Evolutionary conservation across 2,888 invertebrate species (phyloP).

Genomic region (Hirtodrosophila confusa): DNA sequence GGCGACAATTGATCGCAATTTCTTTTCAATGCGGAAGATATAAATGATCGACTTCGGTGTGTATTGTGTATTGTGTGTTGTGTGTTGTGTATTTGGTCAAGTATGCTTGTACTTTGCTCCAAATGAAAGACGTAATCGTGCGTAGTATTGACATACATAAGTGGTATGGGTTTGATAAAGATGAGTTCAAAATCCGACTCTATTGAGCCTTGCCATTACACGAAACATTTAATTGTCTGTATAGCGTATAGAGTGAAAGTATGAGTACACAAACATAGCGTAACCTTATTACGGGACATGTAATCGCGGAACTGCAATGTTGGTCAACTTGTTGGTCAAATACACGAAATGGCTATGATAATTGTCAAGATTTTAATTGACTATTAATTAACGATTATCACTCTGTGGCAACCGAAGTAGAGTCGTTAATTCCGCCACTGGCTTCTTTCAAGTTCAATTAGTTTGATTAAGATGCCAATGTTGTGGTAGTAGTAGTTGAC

Average conservation of each 20-base stretch:
- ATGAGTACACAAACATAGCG: neutral
- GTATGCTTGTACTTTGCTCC: neutral
- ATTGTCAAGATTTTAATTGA: neutral
- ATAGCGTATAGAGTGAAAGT: slow-evolving; percentile 23
- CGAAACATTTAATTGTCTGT: slow-evolving; percentile 14
- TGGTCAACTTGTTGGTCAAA: neutral
- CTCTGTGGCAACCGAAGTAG: neutral
- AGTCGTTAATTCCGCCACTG: no score
- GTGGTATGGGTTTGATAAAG: slow-evolving; percentile 17
- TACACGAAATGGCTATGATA: neutral
- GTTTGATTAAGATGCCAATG: no score
- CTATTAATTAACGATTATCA: neutral
- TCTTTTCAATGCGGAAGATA: slow-evolving; percentile 63
- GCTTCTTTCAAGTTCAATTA: no score
- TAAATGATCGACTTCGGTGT: slow-evolving; percentile 20
- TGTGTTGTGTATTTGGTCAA: slow-evolving; percentile 28
- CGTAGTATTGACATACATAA: slow-evolving; percentile 26
- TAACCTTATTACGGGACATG: neutral
- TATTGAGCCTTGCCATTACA: slow-evolving; percentile 14
- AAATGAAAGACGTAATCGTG: slow-evolving; percentile 46
- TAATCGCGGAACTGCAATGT: neutral
- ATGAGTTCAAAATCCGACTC: slow-evolving; percentile 39
- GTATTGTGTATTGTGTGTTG: slow-evolving; percentile 1
- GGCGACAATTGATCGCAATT: slow-evolving; percentile 52
- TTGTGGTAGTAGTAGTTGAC: no score